Base-by-base conservation (phyloP, 2,113 vertebrate genomes). In the Datnioides undecimradiatus region DNA sequence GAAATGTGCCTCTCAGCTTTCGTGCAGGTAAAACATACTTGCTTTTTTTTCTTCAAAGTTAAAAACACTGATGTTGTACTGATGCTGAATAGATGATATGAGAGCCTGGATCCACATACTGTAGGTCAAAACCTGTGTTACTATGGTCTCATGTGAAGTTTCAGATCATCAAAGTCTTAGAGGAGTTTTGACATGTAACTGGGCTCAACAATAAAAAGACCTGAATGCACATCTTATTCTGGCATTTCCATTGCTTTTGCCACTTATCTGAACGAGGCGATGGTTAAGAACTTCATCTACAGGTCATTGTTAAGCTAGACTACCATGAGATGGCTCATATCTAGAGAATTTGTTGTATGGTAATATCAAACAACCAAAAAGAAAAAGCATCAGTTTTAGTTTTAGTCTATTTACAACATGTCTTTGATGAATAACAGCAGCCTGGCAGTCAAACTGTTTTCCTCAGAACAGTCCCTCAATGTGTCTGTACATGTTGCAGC, bases 1-100 rank as follows among this genome's bases (percentile, higher is more conserved):
- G 38, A 76, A 66, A 69, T 16, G 31, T 31, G 33, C 7, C 10
- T 60, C 27, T 83, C 54, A 45, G 46, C 21, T 54, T 85, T 63
- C 41, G 45, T 41, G 13, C 54, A 80, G 43, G 62, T 80, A 60
- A 9, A 19, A 55, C 14, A 54, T 36, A 40, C 27, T 70, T 72
- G 31, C 43, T 78, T 46, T 63, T 31, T 5, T 68, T 49, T 52
- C 64, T n/a, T 16, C 11, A 54, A 13, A 49, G 62, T 7, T 59
- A 19, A 31, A 36, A 27, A 11, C 57, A 57, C 19, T 45, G 12
- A 13, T n/a, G 14, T 60, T 31, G 25, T 29, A 25, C n/a, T 6
- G 7, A 62, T 38, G 33, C 21, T 41, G 3, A 46, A 16, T 13
- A 27, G 21, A 49, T 48, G 5, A 55, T 10, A 58, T 25, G 27